A percentile compares a stretch with the other conserved stretches of the same genome.
phyloP scores from a whole-genome alignment of 1,140 invertebrate genomes.

The Macrobrachium rosenbergii region DNA sequence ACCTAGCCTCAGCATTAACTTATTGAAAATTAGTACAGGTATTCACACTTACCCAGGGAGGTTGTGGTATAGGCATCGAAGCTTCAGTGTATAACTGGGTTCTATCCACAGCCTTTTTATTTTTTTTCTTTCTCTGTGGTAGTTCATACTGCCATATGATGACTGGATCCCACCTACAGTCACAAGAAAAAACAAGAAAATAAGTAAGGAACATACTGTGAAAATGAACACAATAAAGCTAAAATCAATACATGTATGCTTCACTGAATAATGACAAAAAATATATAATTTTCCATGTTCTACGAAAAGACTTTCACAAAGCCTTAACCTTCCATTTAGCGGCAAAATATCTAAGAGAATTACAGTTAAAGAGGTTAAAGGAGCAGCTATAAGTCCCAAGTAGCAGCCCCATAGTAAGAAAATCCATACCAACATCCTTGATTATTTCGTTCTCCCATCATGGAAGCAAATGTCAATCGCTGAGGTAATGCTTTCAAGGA shows the following conservation, averaged over 20 bases:
- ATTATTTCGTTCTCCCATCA: too few relatives aligned
- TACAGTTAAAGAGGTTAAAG: too few relatives aligned
- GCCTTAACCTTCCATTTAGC: too few relatives aligned
- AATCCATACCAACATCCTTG: too few relatives aligned
- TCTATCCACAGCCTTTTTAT: slow-evolving; percentile 32
- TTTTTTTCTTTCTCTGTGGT: slow-evolving; percentile 54
- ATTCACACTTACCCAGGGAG: slow-evolving; percentile 37
- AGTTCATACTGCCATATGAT: slow-evolving; percentile 56
- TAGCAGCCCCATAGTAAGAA: too few relatives aligned
- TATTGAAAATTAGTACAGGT: neutral
- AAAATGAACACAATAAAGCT: neutral
- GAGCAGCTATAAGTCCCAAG: too few relatives aligned
- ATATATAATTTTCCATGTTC: too few relatives aligned
- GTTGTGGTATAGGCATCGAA: slow-evolving; percentile 28
- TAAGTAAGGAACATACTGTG: neutral
- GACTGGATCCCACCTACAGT: slow-evolving; percentile 51
- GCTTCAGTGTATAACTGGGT: slow-evolving; percentile 35
- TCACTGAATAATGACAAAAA: neutral
- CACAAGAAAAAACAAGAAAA: neutral
- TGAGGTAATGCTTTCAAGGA: too few relatives aligned
- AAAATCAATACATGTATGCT: neutral
- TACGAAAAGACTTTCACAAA: too few relatives aligned
- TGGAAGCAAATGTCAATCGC: too few relatives aligned
- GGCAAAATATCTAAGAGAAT: too few relatives aligned
- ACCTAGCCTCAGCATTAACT: neutral